These are phyloP conservation scores for Sinhomidia bicolor DNA, from an alignment of 2,888 invertebrate species.

Conservation along the genomic window DNA sequence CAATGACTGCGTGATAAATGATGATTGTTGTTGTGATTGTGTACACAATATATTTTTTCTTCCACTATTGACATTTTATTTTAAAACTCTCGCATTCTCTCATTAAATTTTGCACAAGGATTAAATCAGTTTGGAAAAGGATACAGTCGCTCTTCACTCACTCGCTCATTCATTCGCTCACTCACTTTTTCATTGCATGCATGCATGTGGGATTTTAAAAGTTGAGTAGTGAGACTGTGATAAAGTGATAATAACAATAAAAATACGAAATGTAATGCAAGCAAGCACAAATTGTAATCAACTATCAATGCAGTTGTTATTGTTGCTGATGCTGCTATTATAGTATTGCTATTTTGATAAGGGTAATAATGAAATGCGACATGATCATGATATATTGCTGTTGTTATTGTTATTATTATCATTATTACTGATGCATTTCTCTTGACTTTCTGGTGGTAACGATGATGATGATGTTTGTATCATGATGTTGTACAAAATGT, in stretches of 20 bases:
- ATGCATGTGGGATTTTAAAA: neutral
- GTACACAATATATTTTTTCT: too few species aligned
- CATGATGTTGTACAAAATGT: neutral
- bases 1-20: conserved; percentile 23
- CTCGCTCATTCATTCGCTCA: neutral
- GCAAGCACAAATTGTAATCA: conserved; percentile 17
- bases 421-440: conserved; percentile 10
- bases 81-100: conserved; percentile 21
- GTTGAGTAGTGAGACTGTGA: too few species aligned
- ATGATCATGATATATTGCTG: conserved; percentile 26
- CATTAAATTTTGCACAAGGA: neutral
- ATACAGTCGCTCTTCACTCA: neutral
- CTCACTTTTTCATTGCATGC: neutral
- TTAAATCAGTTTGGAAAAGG: too few species aligned
- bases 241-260: too few species aligned
- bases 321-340: neutral
- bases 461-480: neutral
- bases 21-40: neutral
- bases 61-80: neutral
- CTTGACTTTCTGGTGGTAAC: neutral
- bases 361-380: conserved; percentile 25
- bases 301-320: conserved; percentile 13
- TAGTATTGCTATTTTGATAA: neutral
- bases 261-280: neutral
- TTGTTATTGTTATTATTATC: neutral